These are phyloP conservation scores for Syrmaticus mikado DNA, from an alignment of 2,113 vertebrate genomes.

Conservation along the genomic window DNA sequence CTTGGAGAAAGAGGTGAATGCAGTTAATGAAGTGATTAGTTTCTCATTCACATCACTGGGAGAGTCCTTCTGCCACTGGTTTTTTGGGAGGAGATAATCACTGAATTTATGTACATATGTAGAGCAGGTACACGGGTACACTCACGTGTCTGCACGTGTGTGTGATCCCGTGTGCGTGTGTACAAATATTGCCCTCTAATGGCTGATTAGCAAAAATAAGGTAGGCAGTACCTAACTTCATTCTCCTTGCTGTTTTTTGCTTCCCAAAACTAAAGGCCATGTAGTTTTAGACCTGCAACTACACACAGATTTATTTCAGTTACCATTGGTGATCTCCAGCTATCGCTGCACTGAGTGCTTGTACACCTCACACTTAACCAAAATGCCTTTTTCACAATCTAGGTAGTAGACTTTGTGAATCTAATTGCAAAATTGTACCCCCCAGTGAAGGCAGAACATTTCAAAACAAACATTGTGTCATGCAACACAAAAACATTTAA, in stretches of 20 bases:
- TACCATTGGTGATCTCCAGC: rapidly evolving
- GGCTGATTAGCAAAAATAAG: background rate
- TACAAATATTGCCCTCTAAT: constrained; percentile 60
- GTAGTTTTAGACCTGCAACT: background rate
- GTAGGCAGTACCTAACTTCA: background rate
- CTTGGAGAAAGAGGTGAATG: background rate
- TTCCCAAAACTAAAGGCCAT: background rate
- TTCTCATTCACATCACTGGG: background rate
- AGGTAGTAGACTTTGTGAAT: background rate
- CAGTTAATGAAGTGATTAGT: background rate
- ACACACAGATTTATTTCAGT: rapidly evolving
- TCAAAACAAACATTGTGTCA: background rate
- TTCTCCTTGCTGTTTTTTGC: background rate
- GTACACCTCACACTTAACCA: background rate
- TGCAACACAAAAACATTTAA: rapidly evolving
- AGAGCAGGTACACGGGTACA: background rate
- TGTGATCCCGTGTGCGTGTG: background rate
- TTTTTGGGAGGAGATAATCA: background rate
- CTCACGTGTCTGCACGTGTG: rapidly evolving
- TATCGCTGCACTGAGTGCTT: background rate
- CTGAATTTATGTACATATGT: background rate
- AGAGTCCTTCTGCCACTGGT: background rate
- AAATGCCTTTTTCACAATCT: background rate
- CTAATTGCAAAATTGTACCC: background rate
- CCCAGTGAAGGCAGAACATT: background rate